Percentiles rank a stretch among this genome's conserved stretches.
These are phyloP conservation scores for Semicossyphus pulcher DNA, from an alignment of 2,113 vertebrate genomes.

Conservation along the genomic window DNA sequence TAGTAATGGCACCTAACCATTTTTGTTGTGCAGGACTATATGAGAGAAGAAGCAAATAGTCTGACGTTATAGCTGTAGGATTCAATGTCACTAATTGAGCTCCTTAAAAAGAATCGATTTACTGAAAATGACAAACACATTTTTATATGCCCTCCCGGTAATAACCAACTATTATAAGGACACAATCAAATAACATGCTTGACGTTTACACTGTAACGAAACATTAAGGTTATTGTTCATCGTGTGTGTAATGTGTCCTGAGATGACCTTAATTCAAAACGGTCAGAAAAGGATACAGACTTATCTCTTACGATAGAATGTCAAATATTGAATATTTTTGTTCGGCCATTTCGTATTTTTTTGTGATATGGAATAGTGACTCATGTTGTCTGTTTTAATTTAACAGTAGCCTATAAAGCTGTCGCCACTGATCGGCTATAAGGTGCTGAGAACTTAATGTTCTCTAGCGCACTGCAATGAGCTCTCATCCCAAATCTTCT, in stretches of 20 bases:
- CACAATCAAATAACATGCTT: neutral
- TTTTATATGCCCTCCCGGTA: neutral
- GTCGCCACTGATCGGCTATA: neutral
- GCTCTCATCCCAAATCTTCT: neutral
- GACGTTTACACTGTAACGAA: neutral
- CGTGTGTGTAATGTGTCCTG: neutral
- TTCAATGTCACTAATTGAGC: neutral
- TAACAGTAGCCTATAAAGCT: neutral
- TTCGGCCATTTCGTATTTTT: neutral
- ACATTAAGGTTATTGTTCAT: neutral
- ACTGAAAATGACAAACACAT: neutral
- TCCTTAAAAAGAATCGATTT: neutral
- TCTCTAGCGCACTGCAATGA: neutral
- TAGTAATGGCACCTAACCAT: constrained; percentile 29
- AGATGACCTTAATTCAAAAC: constrained; percentile 6
- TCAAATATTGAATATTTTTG: neutral
- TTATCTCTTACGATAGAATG: neutral
- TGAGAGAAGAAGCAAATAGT: constrained; percentile 6
- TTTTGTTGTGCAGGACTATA: constrained; percentile 3
- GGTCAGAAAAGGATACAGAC: neutral
- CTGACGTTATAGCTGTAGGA: neutral
- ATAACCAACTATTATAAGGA: neutral
- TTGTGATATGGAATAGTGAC: neutral
- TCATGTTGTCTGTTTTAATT: neutral
- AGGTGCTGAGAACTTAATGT: constrained; percentile 3